Evolutionary conservation across 2,888 invertebrate genomes (phyloP), one percentile per base, ranked within the genome.

Genomic region (Orthosia cruda): DNA sequence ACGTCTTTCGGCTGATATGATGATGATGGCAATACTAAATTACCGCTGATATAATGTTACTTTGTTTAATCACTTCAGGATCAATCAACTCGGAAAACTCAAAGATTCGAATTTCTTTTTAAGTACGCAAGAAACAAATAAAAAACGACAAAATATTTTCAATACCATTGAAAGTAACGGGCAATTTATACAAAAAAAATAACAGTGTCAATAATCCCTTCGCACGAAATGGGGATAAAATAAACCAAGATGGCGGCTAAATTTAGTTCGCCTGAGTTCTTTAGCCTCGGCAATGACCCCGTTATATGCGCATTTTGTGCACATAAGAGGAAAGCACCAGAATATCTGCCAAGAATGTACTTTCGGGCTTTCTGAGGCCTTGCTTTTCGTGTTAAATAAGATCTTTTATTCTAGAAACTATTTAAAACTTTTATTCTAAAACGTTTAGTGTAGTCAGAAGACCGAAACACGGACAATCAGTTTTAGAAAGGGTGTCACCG

Each of bases 231-330:
- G 59, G 74, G 71, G 52, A 47, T 23, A 59, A 20, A 72, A 55
- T 40, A 87, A 89, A 91, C 88, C 90, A 92, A 93, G 74, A 94
- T 91, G 90, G 89, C 81, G 65, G 79, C 81, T 91, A 90, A 89
- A 86, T 90, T 90, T 91, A 92, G 86, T 74, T 70, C 74, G 75
- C 71, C 84, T 78, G 75, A 71, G 59, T 55, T 67, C 63, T 69
- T 71, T 32, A 50, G 49, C 81, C 71, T 79, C 87, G 77, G n/a
- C 83, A 87, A 73, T 85, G 77, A 78, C 74, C 81, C 47, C 64
- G 47, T 50, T 71, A 16, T 7, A 66, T 61, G 26, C 18, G 50
- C 26, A 58, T 50, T 26, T 59, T 59, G 45, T 57, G 20, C 45
- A 32, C 61, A 23, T 61, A 57, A 1, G 49, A 23, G 47, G 58